Evolutionary conservation across 2,113 vertebrate species (phyloP), one percentile per base, ranked within the genome.

Genomic region (Rhinolophus sinicus): DNA sequence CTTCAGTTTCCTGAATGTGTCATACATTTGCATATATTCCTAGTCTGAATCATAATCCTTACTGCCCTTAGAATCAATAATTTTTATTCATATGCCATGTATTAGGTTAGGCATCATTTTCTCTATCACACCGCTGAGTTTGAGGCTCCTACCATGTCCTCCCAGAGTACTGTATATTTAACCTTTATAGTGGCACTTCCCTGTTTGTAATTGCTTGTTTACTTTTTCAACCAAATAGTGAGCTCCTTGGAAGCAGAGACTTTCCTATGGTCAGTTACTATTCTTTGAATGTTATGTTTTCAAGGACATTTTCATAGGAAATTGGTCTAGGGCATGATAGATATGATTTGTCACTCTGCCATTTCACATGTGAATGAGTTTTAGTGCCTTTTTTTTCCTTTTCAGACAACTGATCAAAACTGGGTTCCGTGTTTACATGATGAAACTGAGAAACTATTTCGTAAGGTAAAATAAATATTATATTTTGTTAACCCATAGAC

Each of bases 361-460:
- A 47, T 94, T 85, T 93, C n/a, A 93, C 67, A 88, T 94, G 28
- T 33, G 70, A 75, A 40, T 75, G 22, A 77, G 47, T 84, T 84
- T 94, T 83, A 62, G 35, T 88, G 2, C n/a, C 6, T 60, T 93
- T 75, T 90, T 93, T 91, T 95, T 80, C 65, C 4, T 47, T 97
- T 98, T 96, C 97, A 99, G 99, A 99, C 99, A 21, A 98, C 99
- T 65, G 99, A 99, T 97, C 96, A 99, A 88, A 98, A 99, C 97
- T 99, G 99, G 99, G 99, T 98, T 81, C 99, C 99, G 19, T 99
- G 99, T 98, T 98, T 99, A 93, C 98, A 99, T 97, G 99, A 99
- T 98, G 99, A 99, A 98, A 99, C 99, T 94, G 98, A 99, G 92
- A 99, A 99, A 96, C 98, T 99, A 89, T 99, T 99, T 97, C 99